These are phyloP conservation scores for Drosophila equinoxialis DNA, from an alignment of 1,140 invertebrate species.

Conservation along the genomic window DNA sequence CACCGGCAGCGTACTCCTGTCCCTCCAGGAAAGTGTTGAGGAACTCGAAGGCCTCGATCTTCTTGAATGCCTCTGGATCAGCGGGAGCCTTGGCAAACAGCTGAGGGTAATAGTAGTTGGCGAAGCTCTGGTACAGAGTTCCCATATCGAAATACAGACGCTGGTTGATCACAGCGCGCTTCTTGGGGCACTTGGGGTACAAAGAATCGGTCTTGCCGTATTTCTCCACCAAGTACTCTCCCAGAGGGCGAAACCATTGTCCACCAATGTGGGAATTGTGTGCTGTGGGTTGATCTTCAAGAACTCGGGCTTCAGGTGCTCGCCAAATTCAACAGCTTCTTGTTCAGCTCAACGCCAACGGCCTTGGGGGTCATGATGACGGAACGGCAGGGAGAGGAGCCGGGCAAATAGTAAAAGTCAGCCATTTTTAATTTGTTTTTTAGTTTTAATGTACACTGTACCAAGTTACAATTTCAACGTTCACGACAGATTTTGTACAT, in stretches of 20 bases:
- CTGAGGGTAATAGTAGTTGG: slow-evolving; percentile 88
- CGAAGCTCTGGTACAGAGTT: slow-evolving; percentile 86
- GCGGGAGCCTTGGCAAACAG: slow-evolving; percentile 86
- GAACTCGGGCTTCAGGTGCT: slow-evolving; percentile 89
- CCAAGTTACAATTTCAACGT: too few species aligned
- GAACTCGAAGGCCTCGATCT: slow-evolving; percentile 86
- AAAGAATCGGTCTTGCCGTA: slow-evolving; percentile 88
- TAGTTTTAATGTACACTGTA: too few species aligned
- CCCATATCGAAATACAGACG: slow-evolving; percentile 90
- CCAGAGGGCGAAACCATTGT: slow-evolving; percentile 87
- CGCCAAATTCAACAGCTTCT: slow-evolving; percentile 88
- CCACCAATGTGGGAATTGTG: slow-evolving; percentile 87
- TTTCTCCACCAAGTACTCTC: slow-evolving; percentile 87
- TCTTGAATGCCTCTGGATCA: slow-evolving; percentile 87
- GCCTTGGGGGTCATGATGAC: slow-evolving; percentile 88
- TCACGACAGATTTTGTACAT: too few species aligned
- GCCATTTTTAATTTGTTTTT: slow-evolving; percentile 47
- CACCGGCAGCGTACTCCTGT: slow-evolving; percentile 87
- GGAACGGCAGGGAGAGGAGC: slow-evolving; percentile 88
- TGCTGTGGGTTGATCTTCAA: slow-evolving; percentile 86
- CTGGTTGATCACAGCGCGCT: slow-evolving; percentile 89
- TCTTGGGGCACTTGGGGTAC: slow-evolving; percentile 88
- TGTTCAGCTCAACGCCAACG: slow-evolving; percentile 88
- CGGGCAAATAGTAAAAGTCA: slow-evolving; percentile 87
- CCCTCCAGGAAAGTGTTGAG: slow-evolving; percentile 88